Conservation (phyloP, 2,797 vertebrate genomes). For the Xerus rutilus region DNA sequence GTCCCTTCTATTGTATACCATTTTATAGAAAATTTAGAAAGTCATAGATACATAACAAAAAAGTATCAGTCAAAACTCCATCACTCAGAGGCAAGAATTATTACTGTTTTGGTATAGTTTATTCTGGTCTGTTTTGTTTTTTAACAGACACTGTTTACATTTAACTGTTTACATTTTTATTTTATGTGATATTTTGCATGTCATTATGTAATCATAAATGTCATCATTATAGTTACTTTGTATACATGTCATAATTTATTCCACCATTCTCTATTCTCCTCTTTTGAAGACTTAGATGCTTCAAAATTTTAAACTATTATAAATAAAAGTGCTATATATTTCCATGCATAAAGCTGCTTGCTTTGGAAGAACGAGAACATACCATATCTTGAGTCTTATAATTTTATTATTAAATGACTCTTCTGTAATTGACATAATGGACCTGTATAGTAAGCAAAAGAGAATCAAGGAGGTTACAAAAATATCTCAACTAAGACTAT, state of each 20-base stretch:
- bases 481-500: background rate
- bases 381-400: background rate
- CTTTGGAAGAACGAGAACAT: background rate
- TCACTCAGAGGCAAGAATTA: conserved; percentile 21
- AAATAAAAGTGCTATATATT: conserved; percentile 26
- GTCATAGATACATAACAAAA: background rate
- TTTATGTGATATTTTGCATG: conserved; percentile 6
- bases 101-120: conserved; percentile 24
- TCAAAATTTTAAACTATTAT: conserved; percentile 32
- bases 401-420: conserved; percentile 51
- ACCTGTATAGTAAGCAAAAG: conserved; percentile 15
- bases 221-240: background rate
- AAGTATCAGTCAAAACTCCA: background rate
- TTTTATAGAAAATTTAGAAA: conserved; percentile 48
- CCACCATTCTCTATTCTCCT: background rate
- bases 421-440: background rate
- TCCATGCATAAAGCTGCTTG: conserved; percentile 32
- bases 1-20: conserved; percentile 6
- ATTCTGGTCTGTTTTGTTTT: background rate
- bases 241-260: conserved; percentile 19
- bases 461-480: conserved; percentile 35
- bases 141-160: background rate
- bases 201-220: conserved; percentile 40
- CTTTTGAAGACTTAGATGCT: background rate
- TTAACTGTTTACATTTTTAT: conserved; percentile 41